Evolutionary conservation across 2,888 invertebrate species (phyloP).

Genomic region (Stenodema calcarata): DNA sequence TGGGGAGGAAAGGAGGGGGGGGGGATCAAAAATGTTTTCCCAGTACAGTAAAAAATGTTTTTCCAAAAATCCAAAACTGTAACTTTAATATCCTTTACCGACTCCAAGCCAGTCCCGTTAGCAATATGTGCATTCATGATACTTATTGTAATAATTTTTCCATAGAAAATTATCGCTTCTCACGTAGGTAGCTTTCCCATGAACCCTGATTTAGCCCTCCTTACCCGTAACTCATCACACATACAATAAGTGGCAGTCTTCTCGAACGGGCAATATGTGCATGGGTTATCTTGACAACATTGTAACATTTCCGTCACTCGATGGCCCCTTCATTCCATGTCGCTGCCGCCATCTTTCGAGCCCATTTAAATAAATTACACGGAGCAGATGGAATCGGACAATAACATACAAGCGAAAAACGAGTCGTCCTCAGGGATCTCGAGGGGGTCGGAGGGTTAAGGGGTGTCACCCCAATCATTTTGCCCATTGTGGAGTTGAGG

Average conservation of each 20-base stretch:
- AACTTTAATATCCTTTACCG: too few species aligned
- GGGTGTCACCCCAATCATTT: slow-evolving; percentile 13
- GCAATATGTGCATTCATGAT: too few species aligned
- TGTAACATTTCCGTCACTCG: neutral
- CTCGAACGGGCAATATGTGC: too few species aligned
- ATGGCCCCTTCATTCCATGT: neutral
- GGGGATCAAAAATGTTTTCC: too few species aligned
- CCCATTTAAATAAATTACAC: slow-evolving; percentile 34
- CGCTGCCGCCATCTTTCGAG: slow-evolving; percentile 25
- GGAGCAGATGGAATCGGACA: slow-evolving; percentile 20
- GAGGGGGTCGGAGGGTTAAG: slow-evolving; percentile 7
- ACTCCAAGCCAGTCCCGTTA: too few species aligned
- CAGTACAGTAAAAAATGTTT: too few species aligned
- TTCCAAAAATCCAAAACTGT: too few species aligned
- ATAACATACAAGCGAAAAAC: neutral
- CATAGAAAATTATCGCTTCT: too few species aligned
- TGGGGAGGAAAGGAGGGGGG: too few species aligned
- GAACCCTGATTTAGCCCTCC: too few species aligned
- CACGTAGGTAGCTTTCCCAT: too few species aligned
- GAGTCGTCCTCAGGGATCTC: neutral
- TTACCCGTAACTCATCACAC: neutral
- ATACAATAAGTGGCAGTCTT: neutral
- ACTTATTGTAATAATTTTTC: too few species aligned
- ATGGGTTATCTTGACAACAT: neutral
- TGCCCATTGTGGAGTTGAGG: neutral